Percentiles rank a stretch among this genome's conserved stretches.
These are phyloP conservation scores for Cheilosia scutellata DNA, from an alignment of 2,888 invertebrate species.

Conservation along the genomic window DNA sequence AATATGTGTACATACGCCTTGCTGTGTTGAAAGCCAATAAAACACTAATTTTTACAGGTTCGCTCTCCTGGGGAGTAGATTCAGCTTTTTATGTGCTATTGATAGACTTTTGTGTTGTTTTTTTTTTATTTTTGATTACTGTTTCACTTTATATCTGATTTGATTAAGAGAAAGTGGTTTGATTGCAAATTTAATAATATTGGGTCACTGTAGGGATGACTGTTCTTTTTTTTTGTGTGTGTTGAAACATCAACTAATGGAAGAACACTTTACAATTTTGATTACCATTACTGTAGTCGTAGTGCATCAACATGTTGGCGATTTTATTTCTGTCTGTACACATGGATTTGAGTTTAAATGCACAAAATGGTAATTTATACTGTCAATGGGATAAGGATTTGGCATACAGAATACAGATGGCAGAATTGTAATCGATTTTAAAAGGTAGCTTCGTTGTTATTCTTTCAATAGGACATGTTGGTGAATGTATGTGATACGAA, in stretches of 20 bases:
- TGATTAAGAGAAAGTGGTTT: slow-evolving; percentile 2
- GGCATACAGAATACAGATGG: too few species aligned
- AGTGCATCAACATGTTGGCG: too few species aligned
- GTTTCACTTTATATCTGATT: slow-evolving; percentile 19
- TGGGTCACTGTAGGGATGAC: background rate
- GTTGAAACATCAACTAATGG: background rate
- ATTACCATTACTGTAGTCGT: background rate
- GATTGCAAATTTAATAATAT: slow-evolving; percentile 19
- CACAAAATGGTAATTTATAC: too few species aligned
- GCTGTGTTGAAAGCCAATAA: slow-evolving; percentile 34
- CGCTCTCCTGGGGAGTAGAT: slow-evolving; percentile 4
- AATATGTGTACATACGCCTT: background rate
- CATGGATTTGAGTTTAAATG: too few species aligned
- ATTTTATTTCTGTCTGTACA: too few species aligned
- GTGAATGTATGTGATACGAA: too few species aligned
- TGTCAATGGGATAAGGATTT: too few species aligned
- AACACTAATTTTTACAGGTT: slow-evolving; percentile 34
- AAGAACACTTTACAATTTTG: background rate
- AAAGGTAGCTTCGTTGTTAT: too few species aligned
- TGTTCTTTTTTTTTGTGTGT: background rate
- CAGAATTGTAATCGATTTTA: too few species aligned
- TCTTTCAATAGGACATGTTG: too few species aligned
- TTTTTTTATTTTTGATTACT: slow-evolving; percentile 11
- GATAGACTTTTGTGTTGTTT: background rate
- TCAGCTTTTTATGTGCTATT: background rate